phyloP scores from a whole-genome alignment of 92 coral and sea anemone genomes.

The Actinostola sp. region DNA sequence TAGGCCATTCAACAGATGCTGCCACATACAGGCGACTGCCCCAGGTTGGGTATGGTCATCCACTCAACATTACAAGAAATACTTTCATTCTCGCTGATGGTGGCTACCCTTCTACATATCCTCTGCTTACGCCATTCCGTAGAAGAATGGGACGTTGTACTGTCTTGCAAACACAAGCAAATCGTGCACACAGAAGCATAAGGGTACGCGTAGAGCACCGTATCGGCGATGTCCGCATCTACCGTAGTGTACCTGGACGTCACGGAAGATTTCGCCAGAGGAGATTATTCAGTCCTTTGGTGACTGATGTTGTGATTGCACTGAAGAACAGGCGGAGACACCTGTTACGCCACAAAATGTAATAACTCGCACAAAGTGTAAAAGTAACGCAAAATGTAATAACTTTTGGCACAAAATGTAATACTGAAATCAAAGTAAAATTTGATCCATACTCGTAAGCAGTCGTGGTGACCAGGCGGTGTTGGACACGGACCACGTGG shows the following conservation, averaged over 20 bases:
- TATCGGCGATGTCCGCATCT: conserved; percentile 16
- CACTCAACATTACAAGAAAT: conserved; percentile 20
- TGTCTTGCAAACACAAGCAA: background rate
- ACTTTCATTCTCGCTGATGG: conserved; percentile 34
- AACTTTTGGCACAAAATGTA: background rate
- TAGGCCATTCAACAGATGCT: conserved; percentile 37
- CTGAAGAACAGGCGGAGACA: conserved; percentile 1
- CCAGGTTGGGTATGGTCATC: conserved; percentile 18
- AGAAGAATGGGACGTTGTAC: conserved; percentile 7
- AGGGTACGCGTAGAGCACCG: conserved; percentile 35
- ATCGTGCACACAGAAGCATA: background rate
- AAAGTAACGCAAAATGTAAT: conserved; percentile 10
- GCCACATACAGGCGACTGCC: conserved; percentile 19
- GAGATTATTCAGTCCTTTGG: conserved; percentile 16
- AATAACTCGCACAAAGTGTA: conserved; percentile 13
- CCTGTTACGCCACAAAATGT: conserved; percentile 11
- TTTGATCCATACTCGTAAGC: too few relatives aligned
- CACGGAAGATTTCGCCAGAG: conserved; percentile 22
- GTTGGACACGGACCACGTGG: too few relatives aligned
- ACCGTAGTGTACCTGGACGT: conserved; percentile 29
- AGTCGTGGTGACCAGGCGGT: too few relatives aligned
- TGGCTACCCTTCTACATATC: conserved; percentile 49
- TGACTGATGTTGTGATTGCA: conserved; percentile 6
- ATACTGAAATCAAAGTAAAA: background rate
- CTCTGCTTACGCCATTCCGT: conserved; percentile 48